phyloP scores from a whole-genome alignment of 1,140 invertebrate species.

The Colletes gigas region DNA sequence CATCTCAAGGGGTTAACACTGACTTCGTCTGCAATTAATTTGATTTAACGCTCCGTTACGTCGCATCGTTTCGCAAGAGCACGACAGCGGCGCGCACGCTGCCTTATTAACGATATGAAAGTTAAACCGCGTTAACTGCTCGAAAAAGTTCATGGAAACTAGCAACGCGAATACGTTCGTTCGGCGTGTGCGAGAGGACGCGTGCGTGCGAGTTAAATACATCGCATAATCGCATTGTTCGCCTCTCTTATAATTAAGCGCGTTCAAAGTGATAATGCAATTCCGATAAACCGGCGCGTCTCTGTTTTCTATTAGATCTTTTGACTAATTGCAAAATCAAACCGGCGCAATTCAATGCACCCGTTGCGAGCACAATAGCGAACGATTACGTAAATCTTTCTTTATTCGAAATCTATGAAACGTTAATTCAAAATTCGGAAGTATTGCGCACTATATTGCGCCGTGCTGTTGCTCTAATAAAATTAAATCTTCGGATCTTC shows the following conservation, averaged over 20 bases:
- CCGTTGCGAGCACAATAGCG: not conserved
- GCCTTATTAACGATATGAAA: constrained; percentile 40
- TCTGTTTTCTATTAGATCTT: constrained; percentile 22
- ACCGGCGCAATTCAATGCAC: constrained; percentile 6
- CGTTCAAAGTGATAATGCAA: constrained; percentile 29
- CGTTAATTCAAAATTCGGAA: not conserved
- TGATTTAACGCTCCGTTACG: constrained; percentile 26
- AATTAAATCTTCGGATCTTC: too few species aligned
- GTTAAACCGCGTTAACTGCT: constrained; percentile 59
- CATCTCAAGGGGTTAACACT: constrained; percentile 12
- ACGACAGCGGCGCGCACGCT: not conserved
- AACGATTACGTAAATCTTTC: not conserved
- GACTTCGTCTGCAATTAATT: constrained; percentile 34
- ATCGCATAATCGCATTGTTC: constrained; percentile 23
- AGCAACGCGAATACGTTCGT: constrained; percentile 7
- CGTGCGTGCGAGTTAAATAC: constrained; percentile 8
- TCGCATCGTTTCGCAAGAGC: not conserved
- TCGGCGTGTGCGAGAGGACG: not conserved
- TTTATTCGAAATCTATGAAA: not conserved
- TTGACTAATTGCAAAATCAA: constrained; percentile 14
- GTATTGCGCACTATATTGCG: too few species aligned
- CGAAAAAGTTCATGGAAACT: constrained; percentile 54
- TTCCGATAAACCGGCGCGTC: constrained; percentile 18
- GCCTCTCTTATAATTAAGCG: constrained; percentile 38
- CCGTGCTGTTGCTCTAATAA: too few species aligned